Evolutionary conservation across 2,113 vertebrate species (phyloP).

Genomic region (Columba janthina): DNA sequence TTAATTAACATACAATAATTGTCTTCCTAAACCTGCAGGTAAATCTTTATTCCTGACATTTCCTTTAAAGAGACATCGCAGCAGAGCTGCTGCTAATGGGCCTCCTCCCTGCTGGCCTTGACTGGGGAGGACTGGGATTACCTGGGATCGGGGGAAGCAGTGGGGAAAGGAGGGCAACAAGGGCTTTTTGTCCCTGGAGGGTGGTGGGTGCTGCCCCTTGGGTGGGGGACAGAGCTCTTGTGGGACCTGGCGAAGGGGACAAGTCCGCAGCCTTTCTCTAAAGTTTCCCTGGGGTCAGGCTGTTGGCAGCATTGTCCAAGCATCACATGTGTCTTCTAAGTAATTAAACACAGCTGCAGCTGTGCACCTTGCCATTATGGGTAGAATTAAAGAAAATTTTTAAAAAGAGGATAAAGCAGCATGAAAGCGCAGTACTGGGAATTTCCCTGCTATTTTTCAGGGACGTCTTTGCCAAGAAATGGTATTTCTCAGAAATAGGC

Average conservation of each 20-base stretch:
- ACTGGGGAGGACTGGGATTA: background rate
- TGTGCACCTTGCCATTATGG: background rate
- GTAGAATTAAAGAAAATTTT: background rate
- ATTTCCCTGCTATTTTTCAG: conserved; percentile 32
- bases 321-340: background rate
- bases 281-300: background rate
- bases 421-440: background rate
- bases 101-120: background rate
- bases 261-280: background rate
- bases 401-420: background rate
- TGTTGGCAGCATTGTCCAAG: background rate
- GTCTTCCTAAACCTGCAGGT: conserved; percentile 62
- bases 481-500: background rate
- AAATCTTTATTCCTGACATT: conserved; percentile 62
- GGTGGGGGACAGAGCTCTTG: accelerated
- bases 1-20: conserved; percentile 72
- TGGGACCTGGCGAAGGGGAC: accelerated
- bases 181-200: background rate
- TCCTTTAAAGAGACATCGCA: conserved; percentile 52
- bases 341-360: background rate
- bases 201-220: background rate
- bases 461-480: conserved; percentile 36
- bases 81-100: conserved; percentile 9
- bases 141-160: background rate
- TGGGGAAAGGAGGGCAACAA: background rate